These are phyloP conservation scores for Drosophila ustulata DNA, from an alignment of 2,888 invertebrate genomes.

Conservation along the genomic window DNA sequence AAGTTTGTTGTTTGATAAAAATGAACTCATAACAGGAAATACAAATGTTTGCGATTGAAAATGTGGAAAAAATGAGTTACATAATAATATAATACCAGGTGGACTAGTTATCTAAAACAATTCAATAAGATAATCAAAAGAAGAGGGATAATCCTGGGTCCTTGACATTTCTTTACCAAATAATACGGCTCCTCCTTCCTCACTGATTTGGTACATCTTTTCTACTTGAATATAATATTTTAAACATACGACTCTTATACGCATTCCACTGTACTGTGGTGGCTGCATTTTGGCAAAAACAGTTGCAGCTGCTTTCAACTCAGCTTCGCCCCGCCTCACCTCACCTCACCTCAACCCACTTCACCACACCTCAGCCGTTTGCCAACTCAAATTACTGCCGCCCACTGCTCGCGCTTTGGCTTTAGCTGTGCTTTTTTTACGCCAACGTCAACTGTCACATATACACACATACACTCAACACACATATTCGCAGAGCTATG, in stretches of 20 bases:
- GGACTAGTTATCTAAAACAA: background rate
- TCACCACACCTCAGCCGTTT: slow-evolving; percentile 44
- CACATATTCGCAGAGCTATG: slow-evolving; percentile 6
- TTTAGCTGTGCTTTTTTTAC: slow-evolving; percentile 56
- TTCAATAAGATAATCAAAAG: background rate
- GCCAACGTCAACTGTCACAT: slow-evolving; percentile 65
- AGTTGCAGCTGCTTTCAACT: slow-evolving; percentile 52
- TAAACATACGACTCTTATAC: background rate
- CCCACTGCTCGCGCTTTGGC: slow-evolving; percentile 59
- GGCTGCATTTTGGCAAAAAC: slow-evolving; percentile 36
- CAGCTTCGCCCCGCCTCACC: slow-evolving; percentile 15
- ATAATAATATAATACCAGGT: background rate
- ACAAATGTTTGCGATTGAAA: background rate
- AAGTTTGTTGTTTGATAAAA: background rate
- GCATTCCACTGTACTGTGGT: slow-evolving; percentile 33
- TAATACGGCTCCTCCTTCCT: too few relatives aligned
- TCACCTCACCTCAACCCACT: slow-evolving; percentile 14
- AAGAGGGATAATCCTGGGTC: too few relatives aligned
- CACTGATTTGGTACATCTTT: background rate
- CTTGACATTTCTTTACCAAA: too few relatives aligned
- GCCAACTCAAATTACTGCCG: slow-evolving; percentile 57
- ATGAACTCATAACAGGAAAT: background rate
- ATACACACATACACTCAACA: background rate
- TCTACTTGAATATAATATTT: background rate
- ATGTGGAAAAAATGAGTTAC: background rate